These are phyloP conservation scores for Pachyramphus minor DNA, from an alignment of 2,113 vertebrate species.

Conservation along the genomic window DNA sequence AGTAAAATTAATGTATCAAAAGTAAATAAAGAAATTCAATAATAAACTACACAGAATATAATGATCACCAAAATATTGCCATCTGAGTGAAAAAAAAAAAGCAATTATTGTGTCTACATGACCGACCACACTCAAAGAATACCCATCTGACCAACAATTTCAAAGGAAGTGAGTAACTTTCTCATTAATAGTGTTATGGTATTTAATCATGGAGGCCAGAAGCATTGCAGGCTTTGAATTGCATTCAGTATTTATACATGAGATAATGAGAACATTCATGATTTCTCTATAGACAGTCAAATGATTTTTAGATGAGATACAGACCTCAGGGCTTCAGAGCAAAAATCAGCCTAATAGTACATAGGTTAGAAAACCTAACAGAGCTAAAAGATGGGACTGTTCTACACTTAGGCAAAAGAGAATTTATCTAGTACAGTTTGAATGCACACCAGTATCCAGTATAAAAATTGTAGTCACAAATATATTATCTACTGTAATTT, in stretches of 20 bases:
- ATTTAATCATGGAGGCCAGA: background rate
- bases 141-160: background rate
- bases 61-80: background rate
- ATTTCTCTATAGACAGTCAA: background rate
- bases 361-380: background rate
- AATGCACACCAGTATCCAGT: background rate
- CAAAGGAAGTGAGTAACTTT: background rate
- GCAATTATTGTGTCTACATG: background rate
- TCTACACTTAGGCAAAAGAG: background rate
- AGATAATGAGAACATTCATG: background rate
- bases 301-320: background rate
- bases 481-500: background rate
- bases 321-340: background rate
- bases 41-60: background rate
- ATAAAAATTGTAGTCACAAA: background rate
- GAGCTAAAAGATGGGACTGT: background rate
- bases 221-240: background rate
- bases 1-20: conserved; percentile 9
- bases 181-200: background rate
- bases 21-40: background rate
- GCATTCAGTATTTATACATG: background rate
- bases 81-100: background rate
- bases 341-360: background rate
- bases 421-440: background rate
- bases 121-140: background rate